phyloP scores from a whole-genome alignment of 2,113 vertebrate species.

The Apus apus region DNA sequence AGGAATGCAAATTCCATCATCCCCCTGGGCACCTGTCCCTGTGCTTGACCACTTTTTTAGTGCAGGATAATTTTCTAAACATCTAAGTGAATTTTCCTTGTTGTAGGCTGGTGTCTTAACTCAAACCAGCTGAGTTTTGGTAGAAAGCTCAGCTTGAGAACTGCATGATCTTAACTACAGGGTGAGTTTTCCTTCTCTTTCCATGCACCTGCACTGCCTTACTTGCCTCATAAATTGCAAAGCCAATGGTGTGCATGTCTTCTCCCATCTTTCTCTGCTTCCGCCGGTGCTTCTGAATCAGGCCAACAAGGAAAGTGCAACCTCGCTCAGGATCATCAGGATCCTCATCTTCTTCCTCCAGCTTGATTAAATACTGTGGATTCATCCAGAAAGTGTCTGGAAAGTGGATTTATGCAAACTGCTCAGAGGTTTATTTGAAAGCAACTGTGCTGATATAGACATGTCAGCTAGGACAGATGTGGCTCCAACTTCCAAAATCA shows the following conservation, averaged over 20 bases:
- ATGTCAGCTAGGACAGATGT: rapidly evolving
- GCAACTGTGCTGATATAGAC: rapidly evolving
- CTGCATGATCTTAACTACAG: rapidly evolving
- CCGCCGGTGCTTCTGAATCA: constrained; percentile 95
- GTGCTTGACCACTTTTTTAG: background rate
- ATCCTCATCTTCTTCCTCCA: constrained; percentile 92
- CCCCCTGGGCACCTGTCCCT: background rate
- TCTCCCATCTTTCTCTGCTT: constrained; percentile 87
- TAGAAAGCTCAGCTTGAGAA: background rate
- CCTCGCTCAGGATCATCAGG: constrained; percentile 82
- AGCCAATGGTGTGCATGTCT: constrained; percentile 95
- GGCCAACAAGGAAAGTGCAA: constrained; percentile 91
- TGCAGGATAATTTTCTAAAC: background rate
- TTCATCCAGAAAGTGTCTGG: constrained; percentile 95
- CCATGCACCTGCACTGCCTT: background rate
- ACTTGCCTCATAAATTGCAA: constrained; percentile 91
- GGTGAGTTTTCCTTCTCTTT: background rate
- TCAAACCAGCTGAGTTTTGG: background rate
- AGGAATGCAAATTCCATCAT: background rate
- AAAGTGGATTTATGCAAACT: background rate
- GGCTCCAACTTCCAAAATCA: background rate
- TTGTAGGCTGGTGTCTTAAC: background rate
- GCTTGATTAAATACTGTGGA: constrained; percentile 89
- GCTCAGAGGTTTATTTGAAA: background rate
- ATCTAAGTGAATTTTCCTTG: background rate